Percentiles rank a stretch among this genome's conserved stretches.
phyloP scores from a whole-genome alignment of 2,888 invertebrate genomes.

The Anthrax anthrax region DNA sequence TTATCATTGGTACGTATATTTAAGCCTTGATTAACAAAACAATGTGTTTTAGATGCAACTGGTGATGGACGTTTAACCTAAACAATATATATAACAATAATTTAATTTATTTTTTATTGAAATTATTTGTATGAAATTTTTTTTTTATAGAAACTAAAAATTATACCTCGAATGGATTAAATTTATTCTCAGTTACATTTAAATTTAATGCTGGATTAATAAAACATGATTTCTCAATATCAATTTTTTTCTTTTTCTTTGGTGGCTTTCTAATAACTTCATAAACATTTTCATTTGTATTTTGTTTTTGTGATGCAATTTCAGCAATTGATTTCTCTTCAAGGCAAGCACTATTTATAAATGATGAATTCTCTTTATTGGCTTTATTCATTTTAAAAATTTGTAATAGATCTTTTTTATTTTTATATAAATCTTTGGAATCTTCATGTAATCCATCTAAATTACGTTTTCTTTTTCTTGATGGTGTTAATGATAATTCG shows the following conservation, averaged over 20 bases:
- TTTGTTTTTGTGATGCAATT: slow-evolving; percentile 12
- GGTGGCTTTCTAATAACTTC: slow-evolving; percentile 31
- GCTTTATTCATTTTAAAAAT: slow-evolving; percentile 6
- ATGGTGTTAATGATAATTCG: slow-evolving; percentile 16
- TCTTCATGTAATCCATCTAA: not conserved
- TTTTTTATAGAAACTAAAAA: not conserved
- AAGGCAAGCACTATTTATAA: slow-evolving; percentile 18
- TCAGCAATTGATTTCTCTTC: slow-evolving; percentile 30
- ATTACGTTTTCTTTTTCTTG: slow-evolving; percentile 30
- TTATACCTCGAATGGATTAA: slow-evolving; percentile 33
- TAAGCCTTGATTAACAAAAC: slow-evolving; percentile 29
- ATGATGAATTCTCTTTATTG: slow-evolving; percentile 14
- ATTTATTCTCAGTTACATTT: slow-evolving; percentile 28
- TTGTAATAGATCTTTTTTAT: not conserved
- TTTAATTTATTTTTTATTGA: not conserved
- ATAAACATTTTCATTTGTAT: slow-evolving; percentile 22
- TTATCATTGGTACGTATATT: slow-evolving; percentile 26
- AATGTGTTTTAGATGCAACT: slow-evolving; percentile 10
- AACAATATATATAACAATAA: not conserved
- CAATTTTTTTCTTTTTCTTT: slow-evolving; percentile 27
- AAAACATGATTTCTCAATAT: slow-evolving; percentile 24
- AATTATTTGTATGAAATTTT: not conserved
- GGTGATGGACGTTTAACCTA: slow-evolving; percentile 1
- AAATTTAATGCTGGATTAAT: slow-evolving; percentile 32
- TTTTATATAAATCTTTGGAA: too few species aligned